phyloP scores from a whole-genome alignment of 2,113 vertebrate species.

The Pygoscelis antarcticus region DNA sequence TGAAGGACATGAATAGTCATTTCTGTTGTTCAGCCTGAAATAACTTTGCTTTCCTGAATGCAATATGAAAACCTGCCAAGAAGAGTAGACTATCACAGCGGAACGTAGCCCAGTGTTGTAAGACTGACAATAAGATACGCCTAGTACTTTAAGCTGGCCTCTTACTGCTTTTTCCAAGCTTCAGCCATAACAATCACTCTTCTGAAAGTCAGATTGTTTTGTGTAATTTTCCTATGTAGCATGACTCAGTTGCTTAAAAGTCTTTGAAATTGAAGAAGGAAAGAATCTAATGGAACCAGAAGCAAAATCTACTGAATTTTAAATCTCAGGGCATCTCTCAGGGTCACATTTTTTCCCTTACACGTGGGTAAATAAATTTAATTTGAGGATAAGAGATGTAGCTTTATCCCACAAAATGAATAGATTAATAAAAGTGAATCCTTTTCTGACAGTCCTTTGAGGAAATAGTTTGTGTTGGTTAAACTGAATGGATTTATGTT shows the following conservation, averaged over 20 bases:
- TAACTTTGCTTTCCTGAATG: constrained; percentile 52
- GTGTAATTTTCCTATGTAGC: not conserved
- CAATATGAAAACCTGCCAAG: constrained; percentile 35
- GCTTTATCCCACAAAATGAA: not conserved
- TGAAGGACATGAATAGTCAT: constrained; percentile 45
- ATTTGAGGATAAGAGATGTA: not conserved
- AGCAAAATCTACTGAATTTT: constrained; percentile 2
- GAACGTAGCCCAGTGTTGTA: not conserved
- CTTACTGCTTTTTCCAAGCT: not conserved
- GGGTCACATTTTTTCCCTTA: not conserved
- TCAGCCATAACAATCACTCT: not conserved
- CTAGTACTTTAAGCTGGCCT: not conserved
- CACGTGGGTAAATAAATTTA: not conserved
- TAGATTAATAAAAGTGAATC: not conserved
- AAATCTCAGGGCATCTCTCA: not conserved
- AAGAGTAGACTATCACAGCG: constrained; percentile 30
- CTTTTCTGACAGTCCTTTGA: not conserved
- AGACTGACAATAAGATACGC: not conserved
- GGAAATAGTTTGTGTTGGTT: not conserved
- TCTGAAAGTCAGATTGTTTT: constrained; percentile 5
- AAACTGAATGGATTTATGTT: not conserved
- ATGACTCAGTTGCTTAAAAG: constrained; percentile 1
- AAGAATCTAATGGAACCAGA: constrained; percentile 3
- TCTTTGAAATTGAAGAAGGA: constrained; percentile 17
- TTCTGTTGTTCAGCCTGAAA: constrained; percentile 50